A percentile compares a stretch with the other conserved stretches of the same genome.
Evolutionary conservation across 2,888 invertebrate species (phyloP).

Genomic region (Branchellion lobata): DNA sequence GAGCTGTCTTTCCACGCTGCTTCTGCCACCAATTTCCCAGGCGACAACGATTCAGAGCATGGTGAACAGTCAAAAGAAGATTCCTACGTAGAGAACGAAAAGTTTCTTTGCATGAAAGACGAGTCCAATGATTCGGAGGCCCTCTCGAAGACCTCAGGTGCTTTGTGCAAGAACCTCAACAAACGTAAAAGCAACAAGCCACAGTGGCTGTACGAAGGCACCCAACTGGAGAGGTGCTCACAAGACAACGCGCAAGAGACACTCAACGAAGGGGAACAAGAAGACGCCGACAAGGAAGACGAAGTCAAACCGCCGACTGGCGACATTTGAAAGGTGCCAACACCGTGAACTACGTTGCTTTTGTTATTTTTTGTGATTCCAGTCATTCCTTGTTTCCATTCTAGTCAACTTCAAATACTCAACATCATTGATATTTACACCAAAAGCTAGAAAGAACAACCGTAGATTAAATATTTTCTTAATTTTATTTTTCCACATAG

Average conservation of each 20-base stretch:
- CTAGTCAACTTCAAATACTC: constrained; percentile 1
- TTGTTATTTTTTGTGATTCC: background rate
- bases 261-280: background rate
- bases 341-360: no score
- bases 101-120: background rate
- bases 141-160: background rate
- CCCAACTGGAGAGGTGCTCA: constrained; percentile 56
- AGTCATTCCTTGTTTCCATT: background rate
- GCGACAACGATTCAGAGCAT: background rate
- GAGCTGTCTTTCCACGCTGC: background rate
- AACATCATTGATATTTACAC: background rate
- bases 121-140: background rate
- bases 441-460: no score
- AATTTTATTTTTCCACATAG: background rate
- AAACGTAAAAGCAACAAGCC: constrained; percentile 88
- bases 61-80: background rate
- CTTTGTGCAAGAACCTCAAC: constrained; percentile 50
- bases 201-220: constrained; percentile 92
- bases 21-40: background rate
- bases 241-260: background rate
- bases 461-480: background rate
- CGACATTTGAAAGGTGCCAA: background rate
- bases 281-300: background rate
- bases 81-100: background rate
- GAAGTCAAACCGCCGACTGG: background rate